Base-by-base conservation (phyloP, 1,140 invertebrate species). In the Trypoxylus dichotomus region DNA sequence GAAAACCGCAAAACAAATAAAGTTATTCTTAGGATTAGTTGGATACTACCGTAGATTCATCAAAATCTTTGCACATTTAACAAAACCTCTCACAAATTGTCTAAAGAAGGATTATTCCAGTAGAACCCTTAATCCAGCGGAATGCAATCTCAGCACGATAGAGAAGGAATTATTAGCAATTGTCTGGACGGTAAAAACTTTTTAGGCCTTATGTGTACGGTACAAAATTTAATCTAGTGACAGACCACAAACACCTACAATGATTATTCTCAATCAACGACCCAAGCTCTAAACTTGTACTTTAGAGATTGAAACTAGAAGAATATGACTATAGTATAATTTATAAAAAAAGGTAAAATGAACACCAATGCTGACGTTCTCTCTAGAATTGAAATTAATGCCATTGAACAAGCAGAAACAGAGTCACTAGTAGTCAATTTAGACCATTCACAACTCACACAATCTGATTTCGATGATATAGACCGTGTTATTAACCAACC, bases 51-150 rank as follows among this genome's bases (percentile, higher is more conserved):
- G 76, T 19, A 77, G 76, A 63, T 80, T 81, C 41, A 76, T 78
- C 6, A 71, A 68, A 24, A 72, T 83, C 32, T 87, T 85, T 76
- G 77, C 83, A 0, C 76, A 82, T 81, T 80, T 84, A 63, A 83
- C 86, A 7, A 81, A 83, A 81, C 85, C 86, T 15, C 76, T 88
- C 24, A 84, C 76, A 74, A 47, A 81, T 58, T 79, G 86, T 75
- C 60, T 87, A 60, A 85, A 85, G 81, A 84, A 86, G 79, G 80
- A 83, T 77, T 79, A 58, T 27, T 68, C 75, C 10, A 74, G 68
- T 21, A 21, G 76, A 37, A 79, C 78, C 8, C 19, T 77, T 11
- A 79, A 79, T 29, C 27, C 74, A 25, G 15, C 68, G 7, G 72
- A 79, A 77, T 24, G 15, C n/a, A 74, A 79, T 42, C 74, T 74